Evolutionary conservation across 2,888 invertebrate genomes (phyloP), one percentile per base, ranked within the genome.

Genomic region (Fragum fragum): DNA sequence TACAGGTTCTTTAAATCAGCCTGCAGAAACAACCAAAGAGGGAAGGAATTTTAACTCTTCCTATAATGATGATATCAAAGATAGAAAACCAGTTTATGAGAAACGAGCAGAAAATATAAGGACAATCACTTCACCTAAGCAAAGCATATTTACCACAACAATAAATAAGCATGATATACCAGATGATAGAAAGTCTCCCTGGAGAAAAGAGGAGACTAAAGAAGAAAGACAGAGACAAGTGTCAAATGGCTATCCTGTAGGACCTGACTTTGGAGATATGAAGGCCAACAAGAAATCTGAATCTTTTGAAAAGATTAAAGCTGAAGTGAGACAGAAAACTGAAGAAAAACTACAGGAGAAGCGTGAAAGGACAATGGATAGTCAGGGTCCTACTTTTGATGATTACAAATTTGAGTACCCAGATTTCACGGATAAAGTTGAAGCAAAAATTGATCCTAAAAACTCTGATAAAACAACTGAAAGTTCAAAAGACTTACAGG

Each of bases 301-400:
- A 9, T 71, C 71, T 11, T 53, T 71, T 29, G 55, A 71, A 21
- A 32, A 57, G 14, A 71, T 55, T 11, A 71, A 71, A 71, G 55
- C 28, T 14, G 55, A 55, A 57, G 39, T 71, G 3, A 55, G 71
- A 23, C 55, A 71, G 21, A 71, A 71, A 32, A 71, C 71, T n/a
- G 53, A 55, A n/a, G 71, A 71, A 36, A 71, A 32, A 59, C 69
- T 83, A 28, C 79, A 70, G 36, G 73, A 79, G 57, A 79, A 77
- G 36, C 73, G 57, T 47, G 77, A 85, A 47, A 80, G 63, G 26
- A 85, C 85, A 14, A 80, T 85, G 55, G 85, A 85, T 59, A 85
- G 85, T 74, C 85, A 85, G 59, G 85, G 85, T 28, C 85, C 85
- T 36, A 82, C 82, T 14, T 36, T 59, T 3, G 66, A 66, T 42